Evolutionary conservation across 2,888 invertebrate species (phyloP), one percentile per base, ranked within the genome.

Genomic region (Orthosia gothica): DNA sequence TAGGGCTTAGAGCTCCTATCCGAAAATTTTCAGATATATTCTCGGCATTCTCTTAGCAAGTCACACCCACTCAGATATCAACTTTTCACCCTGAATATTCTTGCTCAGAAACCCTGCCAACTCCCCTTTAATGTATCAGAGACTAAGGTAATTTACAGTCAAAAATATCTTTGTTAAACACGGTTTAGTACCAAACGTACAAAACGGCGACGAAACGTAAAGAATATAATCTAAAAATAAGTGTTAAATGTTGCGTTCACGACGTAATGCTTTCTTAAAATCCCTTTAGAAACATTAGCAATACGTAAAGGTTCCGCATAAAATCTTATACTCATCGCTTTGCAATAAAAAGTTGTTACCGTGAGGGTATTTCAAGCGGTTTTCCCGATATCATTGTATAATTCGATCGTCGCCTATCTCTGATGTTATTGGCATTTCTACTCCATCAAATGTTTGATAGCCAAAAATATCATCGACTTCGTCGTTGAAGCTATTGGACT

Each of bases 401-500:
- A 75, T 76, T 73, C 65, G 57, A 75, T 82, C 55, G 50, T 59
- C 74, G 52, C 59, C 66, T 54, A 66, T 74, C 62, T 70, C 50
- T 62, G 55, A 84, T 69, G 45, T 73, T 80, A 76, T 78, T 75
- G 69, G 52, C 75, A 70, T 47, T 75, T 72, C 68, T 57, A 76
- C 68, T 83, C 52, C 65, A 72, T 83, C 63, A 67, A 73, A 77
- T 85, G 52, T 73, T 86, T 69, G 69, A 82, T 72, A 62, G 67
- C 50, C 65, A 16, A 68, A 79, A 83, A 84, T 82, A 79, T 67
- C 63, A 69, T 66, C 59, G 61, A 83, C 70, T 76, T 66, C 63
- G 63, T 74, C 67, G 66, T 74, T 76, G 67, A 74, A 74, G 79
- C 81, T 65, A 82, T 86, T 78, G 86, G 79, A 61, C 88, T 78